phyloP scores from a whole-genome alignment of 2,888 invertebrate species.

The Julus scandinavius region DNA sequence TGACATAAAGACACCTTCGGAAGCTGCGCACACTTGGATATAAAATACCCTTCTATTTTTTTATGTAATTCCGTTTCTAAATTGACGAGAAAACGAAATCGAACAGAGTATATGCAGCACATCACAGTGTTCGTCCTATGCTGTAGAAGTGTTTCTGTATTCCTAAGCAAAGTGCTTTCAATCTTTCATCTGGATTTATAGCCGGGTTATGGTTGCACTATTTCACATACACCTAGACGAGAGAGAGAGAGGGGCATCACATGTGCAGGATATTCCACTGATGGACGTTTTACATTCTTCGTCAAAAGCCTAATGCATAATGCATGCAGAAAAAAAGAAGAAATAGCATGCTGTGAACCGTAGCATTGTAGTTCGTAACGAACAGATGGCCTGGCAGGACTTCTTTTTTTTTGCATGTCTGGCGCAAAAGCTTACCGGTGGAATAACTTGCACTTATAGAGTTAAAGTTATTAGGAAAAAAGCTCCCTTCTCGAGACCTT shows the following conservation, averaged over 20 bases:
- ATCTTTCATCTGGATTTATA: constrained; percentile 40
- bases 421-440: background rate
- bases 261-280: constrained; percentile 25
- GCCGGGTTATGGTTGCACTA: constrained; percentile 41
- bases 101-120: background rate
- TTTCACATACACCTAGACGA: constrained; percentile 11
- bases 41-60: constrained; percentile 27
- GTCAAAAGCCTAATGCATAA: constrained; percentile 45
- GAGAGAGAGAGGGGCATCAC: constrained; percentile 28
- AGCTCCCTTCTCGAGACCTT: background rate
- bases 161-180: constrained; percentile 44
- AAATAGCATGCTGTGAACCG: constrained; percentile 35
- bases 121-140: background rate
- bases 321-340: constrained; percentile 7
- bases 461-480: background rate
- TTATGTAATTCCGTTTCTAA: constrained; percentile 43
- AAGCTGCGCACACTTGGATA: background rate
- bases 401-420: constrained; percentile 15
- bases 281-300: constrained; percentile 40
- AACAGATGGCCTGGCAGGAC: background rate
- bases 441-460: background rate
- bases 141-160: constrained; percentile 26
- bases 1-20: background rate
- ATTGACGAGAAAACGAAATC: constrained; percentile 19
- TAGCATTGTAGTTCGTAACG: constrained; percentile 9